These are phyloP conservation scores for Zaprionus nigranus DNA, from an alignment of 1,140 invertebrate species.

Conservation along the genomic window DNA sequence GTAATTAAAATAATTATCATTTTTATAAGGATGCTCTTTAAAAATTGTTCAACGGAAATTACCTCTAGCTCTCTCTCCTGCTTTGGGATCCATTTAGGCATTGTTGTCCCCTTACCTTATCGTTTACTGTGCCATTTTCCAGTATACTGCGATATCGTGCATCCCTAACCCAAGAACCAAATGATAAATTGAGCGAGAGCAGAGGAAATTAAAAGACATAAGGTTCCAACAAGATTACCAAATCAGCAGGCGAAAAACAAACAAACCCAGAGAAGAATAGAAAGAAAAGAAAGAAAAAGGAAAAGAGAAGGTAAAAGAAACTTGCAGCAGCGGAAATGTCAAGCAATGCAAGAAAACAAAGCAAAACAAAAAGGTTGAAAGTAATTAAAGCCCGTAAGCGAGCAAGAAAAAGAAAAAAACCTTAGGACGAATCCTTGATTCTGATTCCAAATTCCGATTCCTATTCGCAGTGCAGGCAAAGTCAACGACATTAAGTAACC, in stretches of 20 bases:
- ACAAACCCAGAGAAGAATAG: constrained; percentile 35
- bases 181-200: constrained; percentile 74
- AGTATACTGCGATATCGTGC: not conserved
- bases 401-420: constrained; percentile 32
- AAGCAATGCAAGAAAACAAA: constrained; percentile 41
- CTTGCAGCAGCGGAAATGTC: constrained; percentile 60
- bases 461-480: constrained; percentile 45
- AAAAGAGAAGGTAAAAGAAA: constrained; percentile 32
- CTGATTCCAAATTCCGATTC: not conserved
- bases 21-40: not conserved
- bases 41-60: not conserved
- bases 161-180: constrained; percentile 14
- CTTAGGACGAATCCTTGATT: constrained; percentile 11
- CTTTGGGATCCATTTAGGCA: not conserved
- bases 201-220: constrained; percentile 80
- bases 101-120: not conserved
- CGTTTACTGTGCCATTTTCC: not conserved
- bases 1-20: not conserved
- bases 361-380: constrained; percentile 64
- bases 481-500: constrained; percentile 77
- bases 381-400: constrained; percentile 70
- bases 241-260: constrained; percentile 40
- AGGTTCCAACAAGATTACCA: constrained; percentile 68
- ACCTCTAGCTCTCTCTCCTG: not conserved
- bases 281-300: constrained; percentile 24